A percentile compares a stretch with the other conserved stretches of the same genome.
These are phyloP conservation scores for Henricia sp. DNA, from an alignment of 53 echinoderm and acorn worm genomes.

Conservation along the genomic window DNA sequence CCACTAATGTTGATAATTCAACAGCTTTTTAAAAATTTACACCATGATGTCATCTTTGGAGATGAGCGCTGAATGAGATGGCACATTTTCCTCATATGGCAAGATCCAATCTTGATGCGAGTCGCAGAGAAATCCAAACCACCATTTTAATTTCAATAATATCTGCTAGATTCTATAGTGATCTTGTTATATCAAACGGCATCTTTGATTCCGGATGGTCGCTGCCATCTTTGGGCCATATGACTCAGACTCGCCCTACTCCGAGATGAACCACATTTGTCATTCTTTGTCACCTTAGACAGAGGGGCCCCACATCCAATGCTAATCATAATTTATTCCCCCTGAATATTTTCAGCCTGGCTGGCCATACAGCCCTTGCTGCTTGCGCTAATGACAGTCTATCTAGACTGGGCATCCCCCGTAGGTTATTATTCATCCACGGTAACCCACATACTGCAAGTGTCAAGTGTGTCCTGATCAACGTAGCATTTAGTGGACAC, in stretches of 20 bases:
- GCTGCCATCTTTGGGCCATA: slow-evolving; percentile 49
- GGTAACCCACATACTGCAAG: background rate
- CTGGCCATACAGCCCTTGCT: background rate
- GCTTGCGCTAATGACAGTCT: background rate
- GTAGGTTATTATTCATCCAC: background rate
- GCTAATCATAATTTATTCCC: slow-evolving; percentile 60
- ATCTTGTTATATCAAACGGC: background rate
- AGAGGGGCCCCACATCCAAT: slow-evolving; percentile 20
- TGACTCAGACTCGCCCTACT: slow-evolving; percentile 11
- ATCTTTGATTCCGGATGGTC: slow-evolving; percentile 25
- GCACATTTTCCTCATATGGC: background rate
- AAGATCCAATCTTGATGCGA: background rate
- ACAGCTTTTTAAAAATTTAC: background rate
- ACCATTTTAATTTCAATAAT: background rate
- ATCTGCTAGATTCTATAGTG: background rate
- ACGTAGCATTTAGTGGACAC: background rate
- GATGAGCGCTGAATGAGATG: background rate
- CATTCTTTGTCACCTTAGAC: background rate
- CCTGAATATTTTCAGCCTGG: slow-evolving; percentile 13
- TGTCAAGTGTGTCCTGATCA: background rate
- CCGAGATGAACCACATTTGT: background rate
- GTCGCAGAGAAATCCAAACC: background rate
- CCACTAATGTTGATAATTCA: background rate
- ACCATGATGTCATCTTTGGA: background rate
- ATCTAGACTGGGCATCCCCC: background rate